Conservation (phyloP, 2,113 vertebrate species). For the Saguinus imperator region DNA sequence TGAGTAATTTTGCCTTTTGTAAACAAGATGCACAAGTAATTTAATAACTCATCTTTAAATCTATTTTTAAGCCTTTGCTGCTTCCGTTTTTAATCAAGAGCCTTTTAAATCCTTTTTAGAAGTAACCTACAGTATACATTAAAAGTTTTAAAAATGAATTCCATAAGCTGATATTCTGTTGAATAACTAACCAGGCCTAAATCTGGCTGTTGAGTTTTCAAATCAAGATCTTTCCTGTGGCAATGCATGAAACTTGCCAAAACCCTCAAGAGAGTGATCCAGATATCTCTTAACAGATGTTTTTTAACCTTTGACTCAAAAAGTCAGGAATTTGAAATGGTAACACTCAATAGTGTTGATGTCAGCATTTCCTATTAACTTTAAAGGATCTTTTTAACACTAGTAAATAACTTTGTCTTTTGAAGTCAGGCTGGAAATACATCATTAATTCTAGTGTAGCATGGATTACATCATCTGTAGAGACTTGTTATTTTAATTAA, state of each 20-base stretch:
- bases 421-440: constrained; percentile 45
- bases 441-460: background rate
- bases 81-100: constrained; percentile 31
- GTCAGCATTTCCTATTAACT: constrained; percentile 2
- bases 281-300: background rate
- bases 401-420: background rate
- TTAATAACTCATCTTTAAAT: constrained; percentile 6
- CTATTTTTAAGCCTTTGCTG: constrained; percentile 8
- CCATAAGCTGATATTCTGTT: background rate
- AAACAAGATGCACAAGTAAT: background rate
- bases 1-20: constrained; percentile 35
- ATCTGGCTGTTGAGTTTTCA: background rate
- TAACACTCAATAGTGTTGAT: background rate
- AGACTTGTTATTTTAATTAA: constrained; percentile 39
- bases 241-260: background rate
- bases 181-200: background rate
- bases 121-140: background rate
- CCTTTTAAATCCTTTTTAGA: constrained; percentile 10
- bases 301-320: constrained; percentile 36
- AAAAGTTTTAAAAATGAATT: background rate
- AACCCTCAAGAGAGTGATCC: background rate
- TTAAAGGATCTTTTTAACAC: background rate
- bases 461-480: constrained; percentile 32
- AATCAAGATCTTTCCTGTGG: background rate
- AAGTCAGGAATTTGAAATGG: background rate